These are phyloP conservation scores for Anodontia alba DNA, from an alignment of 2,888 invertebrate species.

Conservation along the genomic window DNA sequence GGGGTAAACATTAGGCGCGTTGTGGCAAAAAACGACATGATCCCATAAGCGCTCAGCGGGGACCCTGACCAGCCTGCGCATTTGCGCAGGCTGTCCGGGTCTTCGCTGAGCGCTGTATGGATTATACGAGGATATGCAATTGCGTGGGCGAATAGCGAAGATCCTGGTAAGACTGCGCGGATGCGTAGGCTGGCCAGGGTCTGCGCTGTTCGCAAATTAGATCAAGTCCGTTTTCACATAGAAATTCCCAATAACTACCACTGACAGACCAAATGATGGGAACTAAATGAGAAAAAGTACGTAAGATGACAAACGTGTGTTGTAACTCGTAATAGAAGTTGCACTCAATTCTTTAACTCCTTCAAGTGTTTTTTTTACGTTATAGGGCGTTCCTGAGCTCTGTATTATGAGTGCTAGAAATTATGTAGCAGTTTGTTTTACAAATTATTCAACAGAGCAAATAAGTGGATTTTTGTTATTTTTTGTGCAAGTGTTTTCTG, in stretches of 20 bases:
- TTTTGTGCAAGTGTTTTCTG: too few species aligned
- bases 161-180: not conserved
- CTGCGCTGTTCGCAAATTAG: not conserved
- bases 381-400: not conserved
- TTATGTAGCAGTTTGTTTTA: not conserved
- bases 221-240: not conserved
- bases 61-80: too few species aligned
- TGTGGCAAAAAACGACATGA: too few species aligned
- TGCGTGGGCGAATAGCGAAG: not conserved
- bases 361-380: conserved; percentile 3
- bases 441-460: not conserved
- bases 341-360: not conserved
- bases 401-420: not conserved
- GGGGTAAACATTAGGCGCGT: too few species aligned
- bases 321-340: not conserved
- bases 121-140: too few species aligned
- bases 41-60: too few species aligned
- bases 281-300: conserved; percentile 8
- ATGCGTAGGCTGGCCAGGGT: not conserved
- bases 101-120: too few species aligned
- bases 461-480: not conserved
- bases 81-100: too few species aligned
- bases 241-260: not conserved
- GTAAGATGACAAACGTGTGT: not conserved
- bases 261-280: not conserved